Percentiles rank a stretch among this genome's conserved stretches.
Evolutionary conservation across 2,888 invertebrate genomes (phyloP).

Genomic region (Heteromyza rotundicornis): DNA sequence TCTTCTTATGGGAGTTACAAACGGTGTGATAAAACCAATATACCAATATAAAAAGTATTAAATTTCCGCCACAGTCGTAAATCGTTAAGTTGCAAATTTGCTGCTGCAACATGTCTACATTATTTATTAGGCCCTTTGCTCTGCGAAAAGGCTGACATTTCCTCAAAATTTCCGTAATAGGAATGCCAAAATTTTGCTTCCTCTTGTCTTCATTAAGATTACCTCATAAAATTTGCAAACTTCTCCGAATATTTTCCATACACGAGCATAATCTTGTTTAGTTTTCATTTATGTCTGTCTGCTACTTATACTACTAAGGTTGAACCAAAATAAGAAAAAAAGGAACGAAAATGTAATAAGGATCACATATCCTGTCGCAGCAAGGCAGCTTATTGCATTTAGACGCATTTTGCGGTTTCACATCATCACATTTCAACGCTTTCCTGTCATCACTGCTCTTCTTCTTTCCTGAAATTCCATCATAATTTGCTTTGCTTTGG

Average conservation of each 20-base stretch:
- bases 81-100: not conserved
- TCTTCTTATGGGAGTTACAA: too few relatives aligned
- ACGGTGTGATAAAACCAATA: too few relatives aligned
- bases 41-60: not conserved
- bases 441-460: not conserved
- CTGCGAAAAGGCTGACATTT: not conserved
- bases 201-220: slow-evolving; percentile 50
- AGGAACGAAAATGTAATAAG: slow-evolving; percentile 15
- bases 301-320: slow-evolving; percentile 31
- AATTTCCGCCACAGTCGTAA: not conserved
- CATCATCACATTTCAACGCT: not conserved
- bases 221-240: slow-evolving; percentile 52
- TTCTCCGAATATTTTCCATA: too few relatives aligned
- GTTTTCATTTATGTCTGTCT: slow-evolving; percentile 51
- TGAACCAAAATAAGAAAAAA: slow-evolving; percentile 1
- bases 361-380: slow-evolving; percentile 20
- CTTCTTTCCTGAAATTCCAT: too few relatives aligned
- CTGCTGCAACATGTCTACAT: slow-evolving; percentile 5
- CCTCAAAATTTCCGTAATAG: not conserved
- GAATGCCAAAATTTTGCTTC: not conserved
- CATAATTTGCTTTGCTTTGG: slow-evolving; percentile 47
- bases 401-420: slow-evolving; percentile 11
- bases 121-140: not conserved
- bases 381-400: slow-evolving; percentile 14
- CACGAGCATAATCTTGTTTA: slow-evolving; percentile 53